Base-by-base conservation (phyloP, 2,888 invertebrate species). In the Hypomecis punctinalis region DNA sequence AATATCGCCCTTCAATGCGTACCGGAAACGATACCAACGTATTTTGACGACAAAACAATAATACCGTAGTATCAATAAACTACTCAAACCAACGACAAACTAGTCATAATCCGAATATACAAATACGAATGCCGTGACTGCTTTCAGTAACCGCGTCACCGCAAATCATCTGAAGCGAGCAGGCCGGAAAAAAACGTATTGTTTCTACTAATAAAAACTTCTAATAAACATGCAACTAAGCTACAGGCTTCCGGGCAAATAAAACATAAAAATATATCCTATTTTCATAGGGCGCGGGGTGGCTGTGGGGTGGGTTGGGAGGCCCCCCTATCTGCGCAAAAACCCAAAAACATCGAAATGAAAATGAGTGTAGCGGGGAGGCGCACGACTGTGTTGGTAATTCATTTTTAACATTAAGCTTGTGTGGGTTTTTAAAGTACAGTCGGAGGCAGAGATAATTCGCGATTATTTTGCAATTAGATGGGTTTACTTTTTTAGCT, bases 321-420 rank as follows among this genome's bases (percentile, higher is more conserved):
- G 45, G 66, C 62, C 54, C 75, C 80, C 88, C 88, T 82, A 81
- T 83, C 89, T 92, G 93, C 93, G 93, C 93, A 93, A 93, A 93
- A 93, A 93, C 93, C 92, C 93, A 90, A 93, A 93, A 93, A 93
- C 93, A 93, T 92, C 93, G 91, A 91, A 92, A 91, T 92, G 93
- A 93, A 93, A 93, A 93, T 93, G 93, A 93, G 93, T 91, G 91
- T 91, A 89, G 87, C 79, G 81, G 87, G 89, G 90, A 79, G 85
- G 86, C 79, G 77, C 77, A 81, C 79, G 77, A 79, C 83, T 91
- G 91, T 92, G 93, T 91, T 91, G 88, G 93, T 93, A 93, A 93
- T 93, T 93, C 93, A 93, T 93, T 93, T 93, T 93, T 93, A 93
- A 92, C 93, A 90, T 89, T 91, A 90, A 85, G 88, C 84, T 77